phyloP scores from a whole-genome alignment of 2,888 invertebrate species.

The Sympetrum striolatum region DNA sequence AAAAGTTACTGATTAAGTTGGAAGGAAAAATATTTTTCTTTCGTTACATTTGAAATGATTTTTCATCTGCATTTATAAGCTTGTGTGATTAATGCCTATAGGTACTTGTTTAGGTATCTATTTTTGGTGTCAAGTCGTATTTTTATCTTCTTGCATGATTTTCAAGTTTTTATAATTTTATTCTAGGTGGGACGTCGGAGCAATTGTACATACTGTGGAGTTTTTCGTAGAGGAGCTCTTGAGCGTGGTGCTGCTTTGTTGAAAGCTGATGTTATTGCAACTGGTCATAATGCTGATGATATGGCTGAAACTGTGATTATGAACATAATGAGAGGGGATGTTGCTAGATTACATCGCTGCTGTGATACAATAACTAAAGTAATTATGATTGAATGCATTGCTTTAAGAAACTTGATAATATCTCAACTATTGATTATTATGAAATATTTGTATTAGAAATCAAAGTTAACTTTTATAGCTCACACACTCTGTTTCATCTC shows the following conservation, averaged over 20 bases:
- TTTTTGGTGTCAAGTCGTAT: neutral
- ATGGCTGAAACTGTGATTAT: slow-evolving; percentile 98
- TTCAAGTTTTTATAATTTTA: neutral
- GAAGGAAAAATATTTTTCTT: too few species aligned
- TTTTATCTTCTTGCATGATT: neutral
- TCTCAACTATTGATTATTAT: too few species aligned
- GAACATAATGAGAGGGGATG: slow-evolving; percentile 96
- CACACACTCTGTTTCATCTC: too few species aligned
- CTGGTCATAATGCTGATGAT: slow-evolving; percentile 97
- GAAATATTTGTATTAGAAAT: too few species aligned
- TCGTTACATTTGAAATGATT: too few species aligned
- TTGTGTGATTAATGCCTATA: too few species aligned
- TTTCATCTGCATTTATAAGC: too few species aligned
- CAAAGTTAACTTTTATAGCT: too few species aligned
- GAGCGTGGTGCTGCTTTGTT: slow-evolving; percentile 92
- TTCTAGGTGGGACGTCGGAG: slow-evolving; percentile 80
- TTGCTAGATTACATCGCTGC: slow-evolving; percentile 90
- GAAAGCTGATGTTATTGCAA: slow-evolving; percentile 91
- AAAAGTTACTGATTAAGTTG: too few species aligned
- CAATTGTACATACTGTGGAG: slow-evolving; percentile 96
- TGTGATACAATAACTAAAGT: slow-evolving; percentile 79
- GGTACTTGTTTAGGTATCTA: neutral
- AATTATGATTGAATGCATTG: neutral
- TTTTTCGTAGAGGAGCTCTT: slow-evolving; percentile 93
- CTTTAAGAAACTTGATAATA: too few species aligned